These are phyloP conservation scores for Triplophysa yarkandensis DNA, from an alignment of 2,797 vertebrate species.

Conservation along the genomic window DNA sequence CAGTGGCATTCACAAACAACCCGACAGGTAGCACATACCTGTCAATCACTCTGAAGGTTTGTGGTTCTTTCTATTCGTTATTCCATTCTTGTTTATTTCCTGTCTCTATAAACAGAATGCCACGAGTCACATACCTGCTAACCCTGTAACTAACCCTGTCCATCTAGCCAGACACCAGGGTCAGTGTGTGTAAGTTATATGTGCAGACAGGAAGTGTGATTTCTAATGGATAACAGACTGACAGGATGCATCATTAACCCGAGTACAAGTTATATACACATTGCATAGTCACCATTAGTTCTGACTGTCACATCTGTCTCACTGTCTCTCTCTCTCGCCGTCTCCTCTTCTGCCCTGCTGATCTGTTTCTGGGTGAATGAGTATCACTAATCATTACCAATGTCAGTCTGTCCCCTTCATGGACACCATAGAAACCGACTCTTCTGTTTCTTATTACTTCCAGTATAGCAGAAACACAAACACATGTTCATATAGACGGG, in stretches of 20 bases:
- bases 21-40: conserved; percentile 3
- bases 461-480: conserved; percentile 33
- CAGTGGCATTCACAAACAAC: conserved; percentile 17
- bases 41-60: conserved; percentile 29
- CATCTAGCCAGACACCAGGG: conserved; percentile 25
- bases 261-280: conserved; percentile 29
- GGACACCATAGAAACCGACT: conserved; percentile 60
- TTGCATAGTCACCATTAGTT: conserved; percentile 39
- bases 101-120: conserved; percentile 31
- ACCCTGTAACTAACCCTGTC: conserved; percentile 31
- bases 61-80: conserved; percentile 40
- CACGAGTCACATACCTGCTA: conserved; percentile 29
- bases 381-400: conserved; percentile 53
- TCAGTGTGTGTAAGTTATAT: conserved; percentile 22
- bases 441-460: conserved; percentile 43
- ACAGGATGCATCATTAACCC: conserved; percentile 43
- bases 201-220: conserved; percentile 40
- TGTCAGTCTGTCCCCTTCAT: conserved; percentile 58
- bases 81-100: conserved; percentile 38
- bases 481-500: neutral
- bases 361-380: conserved; percentile 30
- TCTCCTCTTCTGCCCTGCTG: conserved; percentile 11
- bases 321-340: conserved; percentile 12
- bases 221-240: conserved; percentile 46
- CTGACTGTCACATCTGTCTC: conserved; percentile 38